Evolutionary conservation across 2,888 invertebrate genomes (phyloP).

Genomic region (Acleris emargana): DNA sequence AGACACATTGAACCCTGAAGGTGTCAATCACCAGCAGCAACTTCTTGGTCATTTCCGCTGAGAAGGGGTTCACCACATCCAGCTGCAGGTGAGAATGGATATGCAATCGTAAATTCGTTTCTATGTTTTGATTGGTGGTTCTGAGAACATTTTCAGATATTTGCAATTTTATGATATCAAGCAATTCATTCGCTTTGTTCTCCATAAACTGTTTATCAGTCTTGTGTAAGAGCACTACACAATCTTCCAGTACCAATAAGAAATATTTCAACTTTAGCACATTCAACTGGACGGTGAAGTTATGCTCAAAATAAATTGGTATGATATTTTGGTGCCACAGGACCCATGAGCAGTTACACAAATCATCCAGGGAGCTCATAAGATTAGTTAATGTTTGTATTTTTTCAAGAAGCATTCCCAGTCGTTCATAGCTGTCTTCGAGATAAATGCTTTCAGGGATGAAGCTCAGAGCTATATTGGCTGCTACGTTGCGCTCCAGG

Average conservation of each 20-base stretch:
- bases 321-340: slow-evolving; percentile 92
- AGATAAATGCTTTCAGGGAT: slow-evolving; percentile 84
- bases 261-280: slow-evolving; percentile 83
- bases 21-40: slow-evolving; percentile 84
- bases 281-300: slow-evolving; percentile 87
- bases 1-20: slow-evolving; percentile 80
- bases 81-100: slow-evolving; percentile 95
- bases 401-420: slow-evolving; percentile 85
- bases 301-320: slow-evolving; percentile 89
- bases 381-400: slow-evolving; percentile 86
- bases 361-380: slow-evolving; percentile 80
- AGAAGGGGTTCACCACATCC: slow-evolving; percentile 89
- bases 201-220: slow-evolving; percentile 61
- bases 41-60: slow-evolving; percentile 86
- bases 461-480: slow-evolving; percentile 87
- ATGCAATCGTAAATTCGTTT: slow-evolving; percentile 95
- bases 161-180: slow-evolving; percentile 63
- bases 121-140: slow-evolving; percentile 93
- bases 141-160: slow-evolving; percentile 85
- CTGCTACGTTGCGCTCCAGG: slow-evolving; percentile 85
- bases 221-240: slow-evolving; percentile 62
- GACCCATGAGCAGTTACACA: slow-evolving; percentile 90
- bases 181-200: slow-evolving; percentile 62
- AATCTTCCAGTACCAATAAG: slow-evolving; percentile 75
- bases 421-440: slow-evolving; percentile 85